phyloP scores from a whole-genome alignment of 2,888 invertebrate genomes.

The Pseudoips prasinana region DNA sequence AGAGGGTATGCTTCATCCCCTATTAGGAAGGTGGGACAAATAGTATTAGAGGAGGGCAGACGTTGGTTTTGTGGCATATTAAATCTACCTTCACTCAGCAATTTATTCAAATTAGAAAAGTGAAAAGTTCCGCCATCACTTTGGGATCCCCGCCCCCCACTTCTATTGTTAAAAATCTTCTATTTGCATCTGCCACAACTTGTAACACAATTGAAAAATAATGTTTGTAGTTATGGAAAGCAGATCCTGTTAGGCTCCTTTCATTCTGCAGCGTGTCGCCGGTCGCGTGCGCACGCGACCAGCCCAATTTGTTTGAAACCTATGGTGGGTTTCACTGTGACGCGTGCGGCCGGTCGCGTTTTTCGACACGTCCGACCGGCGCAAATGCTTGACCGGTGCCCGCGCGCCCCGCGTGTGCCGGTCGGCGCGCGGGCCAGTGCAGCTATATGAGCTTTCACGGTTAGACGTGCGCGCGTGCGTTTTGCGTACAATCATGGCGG shows the following conservation, averaged over 20 bases:
- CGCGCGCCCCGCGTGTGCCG: no score
- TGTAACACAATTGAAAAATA: conserved; percentile 3
- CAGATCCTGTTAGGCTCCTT: background rate
- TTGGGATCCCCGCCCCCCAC: conserved; percentile 8
- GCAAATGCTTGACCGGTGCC: no score
- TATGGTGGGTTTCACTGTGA: no score
- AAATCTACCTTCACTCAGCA: conserved; percentile 3
- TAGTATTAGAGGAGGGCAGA: conserved; percentile 3
- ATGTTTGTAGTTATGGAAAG: conserved; percentile 2
- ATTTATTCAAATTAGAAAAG: conserved; percentile 7
- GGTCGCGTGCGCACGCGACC: no score
- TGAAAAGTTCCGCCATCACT: conserved; percentile 15
- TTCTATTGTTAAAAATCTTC: conserved; percentile 7
- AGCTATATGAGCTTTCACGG: no score
- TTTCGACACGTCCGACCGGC: no score
- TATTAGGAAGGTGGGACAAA: conserved; percentile 2
- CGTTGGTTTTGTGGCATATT: conserved; percentile 3
- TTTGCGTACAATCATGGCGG: no score
- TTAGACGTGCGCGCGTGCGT: no score
- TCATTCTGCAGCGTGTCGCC: no score
- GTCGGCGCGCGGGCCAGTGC: no score
- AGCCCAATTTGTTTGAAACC: no score
- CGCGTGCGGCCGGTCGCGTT: no score
- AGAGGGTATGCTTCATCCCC: conserved; percentile 8
- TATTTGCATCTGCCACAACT: conserved; percentile 3